Percentiles rank a stretch among this genome's conserved stretches.
Evolutionary conservation across 37 sponge, comb jelly and placozoan species (phyloP).

Genomic region (Amphimedon queenslandica): DNA sequence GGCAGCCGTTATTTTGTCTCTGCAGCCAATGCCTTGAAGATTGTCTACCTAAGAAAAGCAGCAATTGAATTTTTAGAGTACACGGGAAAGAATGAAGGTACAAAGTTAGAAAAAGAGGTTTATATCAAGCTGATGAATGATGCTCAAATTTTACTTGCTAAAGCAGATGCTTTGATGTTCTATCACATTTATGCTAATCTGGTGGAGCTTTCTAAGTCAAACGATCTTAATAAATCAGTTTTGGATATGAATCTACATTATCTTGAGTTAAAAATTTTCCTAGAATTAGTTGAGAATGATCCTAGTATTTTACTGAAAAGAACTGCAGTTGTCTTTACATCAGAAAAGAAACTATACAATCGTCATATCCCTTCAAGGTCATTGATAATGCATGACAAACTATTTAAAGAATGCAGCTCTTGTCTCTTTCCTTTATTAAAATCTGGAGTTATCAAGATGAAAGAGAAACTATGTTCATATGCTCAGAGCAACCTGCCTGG

Average conservation of each 20-base stretch:
- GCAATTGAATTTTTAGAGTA: constrained; percentile 24
- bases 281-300: constrained; percentile 6
- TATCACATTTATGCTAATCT: constrained; percentile 45
- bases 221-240: constrained; percentile 10
- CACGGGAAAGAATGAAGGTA: constrained; percentile 24
- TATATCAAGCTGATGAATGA: constrained; percentile 13
- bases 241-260: constrained; percentile 44
- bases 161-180: constrained; percentile 47
- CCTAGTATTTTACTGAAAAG: constrained; percentile 2
- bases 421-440: constrained; percentile 21
- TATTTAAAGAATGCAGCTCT: not conserved
- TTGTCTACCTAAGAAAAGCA: constrained; percentile 20
- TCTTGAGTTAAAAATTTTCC: constrained; percentile 20
- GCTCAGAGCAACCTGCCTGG: constrained; percentile 25
- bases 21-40: constrained; percentile 34
- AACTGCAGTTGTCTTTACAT: constrained; percentile 5
- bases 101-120: constrained; percentile 16
- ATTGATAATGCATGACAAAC: not conserved
- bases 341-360: constrained; percentile 33
- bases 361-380: not conserved
- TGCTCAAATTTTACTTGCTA: constrained; percentile 3
- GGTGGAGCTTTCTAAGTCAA: constrained; percentile 25
- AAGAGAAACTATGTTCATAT: constrained; percentile 10
- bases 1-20: constrained; percentile 43
- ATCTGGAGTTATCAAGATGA: constrained; percentile 14